Evolutionary conservation across 2,797 vertebrate species (phyloP), one percentile per base, ranked within the genome.

Genomic region (Fistularia tabacaria): DNA sequence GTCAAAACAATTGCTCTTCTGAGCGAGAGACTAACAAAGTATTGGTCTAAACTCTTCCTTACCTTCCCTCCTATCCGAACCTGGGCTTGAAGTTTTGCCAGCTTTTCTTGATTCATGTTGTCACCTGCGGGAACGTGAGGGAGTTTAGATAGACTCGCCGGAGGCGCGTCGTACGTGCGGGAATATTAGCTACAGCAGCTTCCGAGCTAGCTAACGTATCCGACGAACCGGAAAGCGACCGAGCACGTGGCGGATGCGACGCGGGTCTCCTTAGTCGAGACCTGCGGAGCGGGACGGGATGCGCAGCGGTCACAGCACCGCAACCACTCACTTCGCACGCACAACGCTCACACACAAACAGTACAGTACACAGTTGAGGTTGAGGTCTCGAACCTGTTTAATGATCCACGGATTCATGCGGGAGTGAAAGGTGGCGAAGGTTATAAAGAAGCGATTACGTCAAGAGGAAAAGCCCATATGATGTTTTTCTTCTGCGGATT

Each of bases 41-140:
- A 25, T 2, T 3, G 25, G 5, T 25, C 5, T 10, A 12, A 9
- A 7, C 14, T 45, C 9, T 9, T 1, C n/a, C n/a, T 13, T 46
- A 60, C 97, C 96, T 99, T 99, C 90, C 97, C 97, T 76, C 97
- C 97, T 98, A 99, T 99, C 90, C 97, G 97, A 90, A 99, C 96
- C 82, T 98, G 94, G 0, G 96, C 96, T 77, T 98, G 95, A 82
- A 99, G 94, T 91, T 98, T 98, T 77, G 96, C 95, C 48, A 99
- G 90, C 71, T 98, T 99, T 88, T 98, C 97, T 87, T 96, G 95
- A 88, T 99, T 99, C 97, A 99, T 99, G 64, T 57, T 92, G 71
- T 90, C 40, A 25, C 25, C 25, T 25, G 25, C 25, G 25, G 25
- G 25, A 25, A 25, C 2, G 25, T 25, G 25, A 5, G 5, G 5